These are phyloP conservation scores for Helicoverpa assulta DNA, from an alignment of 2,888 invertebrate species.

Conservation along the genomic window DNA sequence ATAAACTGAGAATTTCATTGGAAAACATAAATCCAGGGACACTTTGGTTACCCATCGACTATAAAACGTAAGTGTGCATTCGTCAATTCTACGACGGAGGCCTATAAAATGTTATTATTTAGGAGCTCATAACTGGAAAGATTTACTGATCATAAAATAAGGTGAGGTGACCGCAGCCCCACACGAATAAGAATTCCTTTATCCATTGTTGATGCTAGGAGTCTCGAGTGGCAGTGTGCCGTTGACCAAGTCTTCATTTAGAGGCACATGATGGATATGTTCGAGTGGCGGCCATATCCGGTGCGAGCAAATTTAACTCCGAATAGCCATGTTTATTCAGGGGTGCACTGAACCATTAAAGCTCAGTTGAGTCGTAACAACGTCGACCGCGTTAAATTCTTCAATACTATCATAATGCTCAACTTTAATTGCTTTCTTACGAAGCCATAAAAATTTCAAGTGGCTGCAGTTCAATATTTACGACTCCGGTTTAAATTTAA, in stretches of 20 bases:
- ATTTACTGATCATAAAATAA: slow-evolving; percentile 86
- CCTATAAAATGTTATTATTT: slow-evolving; percentile 89
- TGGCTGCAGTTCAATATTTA: slow-evolving; percentile 83
- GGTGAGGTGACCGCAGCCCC: slow-evolving; percentile 78
- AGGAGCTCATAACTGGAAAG: slow-evolving; percentile 86
- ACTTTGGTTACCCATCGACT: slow-evolving; percentile 76
- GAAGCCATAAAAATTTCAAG: slow-evolving; percentile 85
- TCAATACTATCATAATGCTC: slow-evolving; percentile 88
- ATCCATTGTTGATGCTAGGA: slow-evolving; percentile 70
- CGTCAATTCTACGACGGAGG: slow-evolving; percentile 82
- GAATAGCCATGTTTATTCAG: slow-evolving; percentile 88
- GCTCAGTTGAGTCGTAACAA: slow-evolving; percentile 82
- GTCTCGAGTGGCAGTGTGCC: slow-evolving; percentile 71
- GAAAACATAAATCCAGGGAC: slow-evolving; percentile 81
- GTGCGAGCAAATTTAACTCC: slow-evolving; percentile 88
- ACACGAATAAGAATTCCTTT: slow-evolving; percentile 70
- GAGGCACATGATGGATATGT: slow-evolving; percentile 82
- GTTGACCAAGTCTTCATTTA: slow-evolving; percentile 81
- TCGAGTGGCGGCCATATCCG: slow-evolving; percentile 88
- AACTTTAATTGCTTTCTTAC: slow-evolving; percentile 88
- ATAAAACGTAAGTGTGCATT: slow-evolving; percentile 83
- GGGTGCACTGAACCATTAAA: slow-evolving; percentile 89
- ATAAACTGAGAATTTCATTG: slow-evolving; percentile 77
- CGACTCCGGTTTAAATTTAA: slow-evolving; percentile 76
- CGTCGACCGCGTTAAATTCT: slow-evolving; percentile 87